Base-by-base conservation (phyloP, 1,140 invertebrate genomes). In the Diorhabda sublineata region DNA sequence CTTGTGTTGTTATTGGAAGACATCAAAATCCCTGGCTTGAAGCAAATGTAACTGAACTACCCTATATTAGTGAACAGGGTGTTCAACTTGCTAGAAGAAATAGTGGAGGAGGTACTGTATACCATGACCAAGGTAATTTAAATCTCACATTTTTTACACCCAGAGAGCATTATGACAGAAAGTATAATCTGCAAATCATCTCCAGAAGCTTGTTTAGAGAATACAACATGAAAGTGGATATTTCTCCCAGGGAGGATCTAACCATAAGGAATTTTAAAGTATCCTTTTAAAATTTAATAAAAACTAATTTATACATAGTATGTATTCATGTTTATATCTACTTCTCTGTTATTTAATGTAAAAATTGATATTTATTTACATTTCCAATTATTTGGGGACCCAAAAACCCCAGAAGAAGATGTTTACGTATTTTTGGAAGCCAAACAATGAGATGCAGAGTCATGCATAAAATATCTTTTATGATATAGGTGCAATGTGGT, bases 1-100 rank as follows among this genome's bases (percentile, higher is more conserved):
- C 96, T 0, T 92, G 93, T 79, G 92, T 99, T 61, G 96, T 99
- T 0, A 92, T 99, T 78, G 98, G 98, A 2, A 85, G 94, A 56
- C 94, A 98, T 83, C 97, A 99, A 81, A 99, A 99, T 83, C 95
- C 96, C 2, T 99, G 96, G 91, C 79, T 91, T 26, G 97, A 99
- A 82, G 89, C 91, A 2, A 93, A 98, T 79, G 80, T 94, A 0
- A 56, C 71, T 8, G 67, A 71, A 42, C 71, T 82, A 65, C 82
- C 87, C 3, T 84, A 83, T 45, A 74, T 91, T 41, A 79, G 85
- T 60, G 84, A 88, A 45, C 82, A 85, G 42, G 87, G 87, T 11
- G 87, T 97, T 59, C 80, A 86, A 2, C 74, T 98, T 11, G 97
- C 91, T 1, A 85, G 97, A 63, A 85, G 97, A 26, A 94, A 95